A percentile compares a stretch with the other conserved stretches of the same genome.
Evolutionary conservation across 2,888 invertebrate species (phyloP).

Genomic region (Physocephala rufipes): DNA sequence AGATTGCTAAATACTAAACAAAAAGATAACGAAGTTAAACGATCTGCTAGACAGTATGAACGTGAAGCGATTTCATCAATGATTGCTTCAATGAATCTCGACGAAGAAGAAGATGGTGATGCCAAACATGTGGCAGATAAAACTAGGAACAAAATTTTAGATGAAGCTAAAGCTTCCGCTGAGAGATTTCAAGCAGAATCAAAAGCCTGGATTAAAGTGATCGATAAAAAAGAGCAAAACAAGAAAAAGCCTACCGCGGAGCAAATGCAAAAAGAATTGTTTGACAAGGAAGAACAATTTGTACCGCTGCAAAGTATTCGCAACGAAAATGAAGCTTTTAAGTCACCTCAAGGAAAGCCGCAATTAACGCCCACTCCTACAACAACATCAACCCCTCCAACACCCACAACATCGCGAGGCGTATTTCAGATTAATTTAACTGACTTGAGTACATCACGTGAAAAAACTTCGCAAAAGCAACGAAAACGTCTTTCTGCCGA

Average conservation of each 20-base stretch:
- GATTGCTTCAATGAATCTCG: slow-evolving; percentile 57
- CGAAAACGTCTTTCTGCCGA: slow-evolving; percentile 68
- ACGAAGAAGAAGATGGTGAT: slow-evolving; percentile 42
- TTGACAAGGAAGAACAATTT: slow-evolving; percentile 68
- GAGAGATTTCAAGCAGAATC: slow-evolving; percentile 48
- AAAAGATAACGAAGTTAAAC: slow-evolving; percentile 54
- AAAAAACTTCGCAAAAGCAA: slow-evolving; percentile 70
- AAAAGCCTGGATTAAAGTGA: slow-evolving; percentile 60
- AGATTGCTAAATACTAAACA: slow-evolving; percentile 47
- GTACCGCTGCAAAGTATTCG: slow-evolving; percentile 49
- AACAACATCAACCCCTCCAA: too few species aligned
- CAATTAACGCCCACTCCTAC: slow-evolving; percentile 16
- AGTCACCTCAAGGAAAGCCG: not conserved
- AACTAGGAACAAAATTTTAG: slow-evolving; percentile 34
- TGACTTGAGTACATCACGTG: slow-evolving; percentile 57
- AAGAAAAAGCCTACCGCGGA: slow-evolving; percentile 61
- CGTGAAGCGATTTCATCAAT: slow-evolving; percentile 61
- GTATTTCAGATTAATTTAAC: slow-evolving; percentile 56
- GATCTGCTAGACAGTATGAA: slow-evolving; percentile 59
- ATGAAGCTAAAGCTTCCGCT: slow-evolving; percentile 43
- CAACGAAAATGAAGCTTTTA: not conserved
- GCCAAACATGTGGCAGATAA: slow-evolving; percentile 36
- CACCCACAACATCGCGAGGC: slow-evolving; percentile 39
- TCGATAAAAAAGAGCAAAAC: slow-evolving; percentile 66
- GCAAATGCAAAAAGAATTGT: slow-evolving; percentile 61